Base-by-base conservation (phyloP, 2,113 vertebrate species). In the Plestiodon gilberti region DNA sequence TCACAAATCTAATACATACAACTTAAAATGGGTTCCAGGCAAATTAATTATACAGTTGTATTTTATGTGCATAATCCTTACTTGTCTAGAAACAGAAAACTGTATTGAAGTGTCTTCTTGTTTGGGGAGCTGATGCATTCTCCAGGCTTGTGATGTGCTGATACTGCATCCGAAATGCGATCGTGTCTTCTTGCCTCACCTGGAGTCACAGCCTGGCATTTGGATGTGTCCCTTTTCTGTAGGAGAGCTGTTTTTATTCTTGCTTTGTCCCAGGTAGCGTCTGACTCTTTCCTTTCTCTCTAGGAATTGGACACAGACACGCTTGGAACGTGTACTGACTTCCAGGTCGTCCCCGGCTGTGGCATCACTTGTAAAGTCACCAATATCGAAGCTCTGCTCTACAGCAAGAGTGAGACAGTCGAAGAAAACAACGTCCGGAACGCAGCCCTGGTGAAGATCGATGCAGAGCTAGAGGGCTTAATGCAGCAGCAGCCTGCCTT, bases 321-420 rank as follows among this genome's bases (percentile, higher is more conserved):
- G 62, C 96, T 99, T 73, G 99, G 99, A 28, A 96, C 97, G 0
- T 99, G 99, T 88, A 96, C 96, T 20, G 98, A 99, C 96, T 99
- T 99, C 85, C 98, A 98, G 91, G 97, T 99, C 0, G 98, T 99
- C 82, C 98, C 99, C 1, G 99, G 99, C 85, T 99, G 99, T 33
- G 99, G 99, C 57, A 97, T 99, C 89, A 96, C 97, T 78, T 99
- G 99, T 95, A 98, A 96, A 96, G 98, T 99, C 92, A 97, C 96
- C 95, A 99, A 98, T 93, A 97, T 97, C 1, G 98, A 99, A 94
- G 92, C 86, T 9, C 92, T 99, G 33, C 94, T 98, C 30, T 95
- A 87, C 90, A 96, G 93, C 78, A 96, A 88, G 15, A 96, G 97
- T 87, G 96, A 96, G 61, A 97, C 97, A 86, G 93, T 96, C 3